Evolutionary conservation across 2,888 invertebrate species (phyloP), one percentile per base, ranked within the genome.

Genomic region (Tyria jacobaeae): DNA sequence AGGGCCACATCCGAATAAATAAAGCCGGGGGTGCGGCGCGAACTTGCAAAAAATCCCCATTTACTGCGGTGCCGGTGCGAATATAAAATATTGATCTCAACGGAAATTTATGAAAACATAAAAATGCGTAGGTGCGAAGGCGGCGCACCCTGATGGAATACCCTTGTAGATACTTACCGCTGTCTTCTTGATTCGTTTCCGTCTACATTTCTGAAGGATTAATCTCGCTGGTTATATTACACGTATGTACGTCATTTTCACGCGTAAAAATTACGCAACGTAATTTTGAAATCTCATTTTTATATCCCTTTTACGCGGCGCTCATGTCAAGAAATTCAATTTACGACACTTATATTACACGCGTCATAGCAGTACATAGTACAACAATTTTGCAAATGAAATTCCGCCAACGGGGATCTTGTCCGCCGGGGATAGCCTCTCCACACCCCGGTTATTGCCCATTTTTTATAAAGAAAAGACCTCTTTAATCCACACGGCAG

Each of bases 21-120:
- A 86, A 86, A 83, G 73, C 75, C 78, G 74, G 74, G 82, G 81
- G 81, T 69, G 84, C 78, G 78, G 82, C 79, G 81, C 82, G 79
- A 86, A 85, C 83, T 85, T 85, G 84, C 85, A 83, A 86, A 85
- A 84, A 89, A 83, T 78, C 82, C 82, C 86, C 84, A 82, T 87
- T 84, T 79, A 83, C 84, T 82, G 81, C 82, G 83, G 81, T 81
- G 83, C 73, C 84, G 81, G 85, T 81, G 88, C 84, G 88, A 88
- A 90, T 90, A 90, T 92, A 89, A 91, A 91, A 91, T 90, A 92
- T 92, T 90, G 93, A 93, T 92, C 91, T 85, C 85, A 74, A 82
- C 81, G 87, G 83, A 87, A 90, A 92, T 92, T 91, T 92, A 91
- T 92, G 91, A 91, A 92, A 92, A 91, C 89, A 89, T 91, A 91